Evolutionary conservation across 2,797 vertebrate genomes (phyloP).

Genomic region (Poeciliopsis paucimaculata): DNA sequence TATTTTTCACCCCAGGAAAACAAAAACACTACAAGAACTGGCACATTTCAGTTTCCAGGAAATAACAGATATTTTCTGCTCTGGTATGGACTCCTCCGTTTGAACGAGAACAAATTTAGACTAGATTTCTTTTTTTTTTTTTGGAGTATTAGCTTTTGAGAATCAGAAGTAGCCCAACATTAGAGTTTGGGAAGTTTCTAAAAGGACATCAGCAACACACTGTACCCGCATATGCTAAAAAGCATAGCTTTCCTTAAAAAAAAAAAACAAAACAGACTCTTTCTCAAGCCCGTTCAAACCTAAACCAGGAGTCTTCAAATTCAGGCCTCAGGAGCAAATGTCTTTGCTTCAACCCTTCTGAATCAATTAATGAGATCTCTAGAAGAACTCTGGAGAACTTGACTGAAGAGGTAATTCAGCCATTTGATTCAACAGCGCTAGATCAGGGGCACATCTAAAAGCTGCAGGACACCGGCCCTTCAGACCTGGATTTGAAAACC

Average conservation of each 20-base stretch:
- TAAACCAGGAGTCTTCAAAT: neutral
- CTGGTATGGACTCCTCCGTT: neutral
- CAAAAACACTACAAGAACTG: constrained; percentile 1
- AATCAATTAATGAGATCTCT: neutral
- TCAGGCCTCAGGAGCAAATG: neutral
- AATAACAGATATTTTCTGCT: neutral
- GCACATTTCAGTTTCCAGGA: neutral
- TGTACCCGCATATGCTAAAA: neutral
- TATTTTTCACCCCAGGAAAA: constrained; percentile 8
- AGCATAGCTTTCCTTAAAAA: neutral
- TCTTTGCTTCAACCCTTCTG: neutral
- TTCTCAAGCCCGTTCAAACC: neutral
- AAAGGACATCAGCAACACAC: neutral
- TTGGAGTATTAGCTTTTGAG: neutral
- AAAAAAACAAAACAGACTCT: neutral
- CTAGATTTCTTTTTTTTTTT: neutral
- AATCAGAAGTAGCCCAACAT: neutral
- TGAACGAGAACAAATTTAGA: neutral
- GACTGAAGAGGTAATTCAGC: neutral
- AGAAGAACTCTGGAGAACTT: neutral
- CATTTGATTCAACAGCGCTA: neutral
- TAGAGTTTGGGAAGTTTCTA: neutral
- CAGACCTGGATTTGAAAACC: neutral
- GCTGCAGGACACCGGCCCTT: neutral
- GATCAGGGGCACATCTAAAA: neutral